phyloP scores from a whole-genome alignment of 2,797 vertebrate genomes.

The Acanthurus lineatus region DNA sequence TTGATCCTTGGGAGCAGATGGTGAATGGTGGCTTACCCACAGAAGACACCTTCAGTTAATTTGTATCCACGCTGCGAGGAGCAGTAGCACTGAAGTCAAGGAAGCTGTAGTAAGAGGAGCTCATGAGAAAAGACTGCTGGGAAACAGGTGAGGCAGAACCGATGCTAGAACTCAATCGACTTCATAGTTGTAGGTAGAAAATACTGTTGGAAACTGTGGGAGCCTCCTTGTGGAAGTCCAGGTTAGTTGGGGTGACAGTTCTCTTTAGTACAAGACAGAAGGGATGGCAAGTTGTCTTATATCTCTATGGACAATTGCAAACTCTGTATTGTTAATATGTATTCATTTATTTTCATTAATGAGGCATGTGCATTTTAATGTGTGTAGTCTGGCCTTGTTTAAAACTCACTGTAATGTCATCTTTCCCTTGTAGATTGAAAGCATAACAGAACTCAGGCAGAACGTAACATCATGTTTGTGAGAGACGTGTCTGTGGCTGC shows the following conservation, averaged over 20 bases:
- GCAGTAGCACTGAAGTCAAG: constrained; percentile 19
- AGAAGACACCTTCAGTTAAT: constrained; percentile 51
- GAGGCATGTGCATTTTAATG: background rate
- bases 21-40: constrained; percentile 80
- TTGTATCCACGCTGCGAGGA: constrained; percentile 41
- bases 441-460: background rate
- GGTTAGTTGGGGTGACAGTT: background rate
- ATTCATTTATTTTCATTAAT: too few species aligned
- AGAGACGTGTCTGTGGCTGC: constrained; percentile 24
- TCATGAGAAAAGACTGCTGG: constrained; percentile 25
- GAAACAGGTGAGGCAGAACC: constrained; percentile 62
- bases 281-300: too few species aligned
- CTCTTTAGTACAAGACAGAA: background rate
- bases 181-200: background rate
- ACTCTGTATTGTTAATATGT: too few species aligned
- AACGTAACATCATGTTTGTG: constrained; percentile 60
- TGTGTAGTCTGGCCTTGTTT: background rate
- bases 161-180: too few species aligned
- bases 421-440: constrained; percentile 22
- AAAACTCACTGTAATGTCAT: background rate
- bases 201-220: background rate
- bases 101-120: constrained; percentile 10
- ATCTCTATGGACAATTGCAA: too few species aligned
- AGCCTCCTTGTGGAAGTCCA: background rate
- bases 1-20: constrained; percentile 86